Evolutionary conservation across 2,888 invertebrate genomes (phyloP).

Genomic region (Drosophila pseudotalamancana): DNA sequence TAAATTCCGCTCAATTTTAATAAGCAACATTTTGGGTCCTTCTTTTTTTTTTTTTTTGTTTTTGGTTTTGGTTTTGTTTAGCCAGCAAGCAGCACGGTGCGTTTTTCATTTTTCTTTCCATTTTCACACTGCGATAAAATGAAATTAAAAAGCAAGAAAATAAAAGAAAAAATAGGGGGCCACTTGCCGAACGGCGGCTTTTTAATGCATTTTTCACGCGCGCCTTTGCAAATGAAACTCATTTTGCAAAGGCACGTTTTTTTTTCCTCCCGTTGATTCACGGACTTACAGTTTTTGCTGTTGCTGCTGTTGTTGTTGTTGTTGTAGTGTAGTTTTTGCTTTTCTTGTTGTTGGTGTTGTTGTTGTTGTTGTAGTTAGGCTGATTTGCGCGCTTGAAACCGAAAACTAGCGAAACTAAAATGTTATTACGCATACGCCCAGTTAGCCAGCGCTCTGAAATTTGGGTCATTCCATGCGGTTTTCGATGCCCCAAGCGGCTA

Average conservation of each 20-base stretch:
- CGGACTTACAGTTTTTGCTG: conserved; percentile 13
- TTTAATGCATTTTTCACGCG: conserved; percentile 79
- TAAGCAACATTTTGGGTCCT: conserved; percentile 58
- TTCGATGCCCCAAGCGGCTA: neutral
- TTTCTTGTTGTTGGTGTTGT: conserved; percentile 16
- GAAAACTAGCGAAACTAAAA: conserved; percentile 79
- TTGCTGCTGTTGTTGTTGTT: conserved; percentile 13
- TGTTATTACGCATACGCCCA: conserved; percentile 74
- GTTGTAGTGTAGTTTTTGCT: conserved; percentile 11
- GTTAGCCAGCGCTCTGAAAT: conserved; percentile 56
- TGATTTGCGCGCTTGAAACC: conserved; percentile 75
- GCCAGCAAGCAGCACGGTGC: conserved; percentile 24
- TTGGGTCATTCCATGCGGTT: conserved; percentile 63
- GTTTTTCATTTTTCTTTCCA: conserved; percentile 15
- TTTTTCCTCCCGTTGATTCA: conserved; percentile 29
- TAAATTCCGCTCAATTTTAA: conserved; percentile 77
- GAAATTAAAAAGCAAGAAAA: conserved; percentile 22
- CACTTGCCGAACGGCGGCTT: conserved; percentile 46
- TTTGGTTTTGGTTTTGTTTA: neutral
- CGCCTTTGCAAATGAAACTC: conserved; percentile 76
- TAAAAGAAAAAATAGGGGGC: conserved; percentile 27
- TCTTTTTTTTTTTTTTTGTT: conserved; percentile 15
- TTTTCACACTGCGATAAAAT: conserved; percentile 13
- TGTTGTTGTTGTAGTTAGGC: conserved; percentile 39
- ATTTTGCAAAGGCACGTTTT: conserved; percentile 76